Conservation (phyloP, 1,140 invertebrate genomes). For the Araneus ventricosus region DNA sequence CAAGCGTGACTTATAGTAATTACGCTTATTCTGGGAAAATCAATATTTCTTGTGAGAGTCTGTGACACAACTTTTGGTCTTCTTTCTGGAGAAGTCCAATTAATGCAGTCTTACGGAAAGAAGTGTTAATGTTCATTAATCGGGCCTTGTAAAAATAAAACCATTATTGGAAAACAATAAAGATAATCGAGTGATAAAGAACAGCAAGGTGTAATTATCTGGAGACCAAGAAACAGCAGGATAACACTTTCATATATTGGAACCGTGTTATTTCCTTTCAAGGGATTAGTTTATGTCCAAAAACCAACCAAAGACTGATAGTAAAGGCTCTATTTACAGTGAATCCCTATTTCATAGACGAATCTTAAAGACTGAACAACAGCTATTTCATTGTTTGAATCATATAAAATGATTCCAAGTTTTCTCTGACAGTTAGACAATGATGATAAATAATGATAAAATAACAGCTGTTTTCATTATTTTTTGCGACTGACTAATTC, state of each 20-base stretch:
- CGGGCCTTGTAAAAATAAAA: constrained; percentile 26
- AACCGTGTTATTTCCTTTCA: not conserved
- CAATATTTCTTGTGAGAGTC: not conserved
- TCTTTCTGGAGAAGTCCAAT: not conserved
- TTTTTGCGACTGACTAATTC: too few relatives aligned
- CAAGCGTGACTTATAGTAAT: constrained; percentile 31
- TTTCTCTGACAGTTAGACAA: too few relatives aligned
- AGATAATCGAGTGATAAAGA: constrained; percentile 36
- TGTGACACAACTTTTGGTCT: not conserved
- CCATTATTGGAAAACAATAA: constrained; percentile 48
- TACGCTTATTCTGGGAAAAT: constrained; percentile 8
- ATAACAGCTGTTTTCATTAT: too few relatives aligned
- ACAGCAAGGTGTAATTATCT: constrained; percentile 16
- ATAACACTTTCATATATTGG: not conserved
- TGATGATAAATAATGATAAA: too few relatives aligned
- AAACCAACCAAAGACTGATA: not conserved
- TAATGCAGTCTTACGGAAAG: not conserved
- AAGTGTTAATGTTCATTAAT: constrained; percentile 12
- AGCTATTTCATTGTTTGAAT: too few relatives aligned
- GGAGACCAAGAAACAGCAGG: constrained; percentile 1
- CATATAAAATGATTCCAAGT: too few relatives aligned
- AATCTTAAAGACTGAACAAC: too few relatives aligned
- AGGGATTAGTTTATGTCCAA: not conserved
- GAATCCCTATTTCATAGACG: too few relatives aligned
- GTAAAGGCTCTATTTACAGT: too few relatives aligned